Percentiles rank a stretch among this genome's conserved stretches.
phyloP scores from a whole-genome alignment of 2,113 vertebrate genomes.

The Neofelis nebulosa region DNA sequence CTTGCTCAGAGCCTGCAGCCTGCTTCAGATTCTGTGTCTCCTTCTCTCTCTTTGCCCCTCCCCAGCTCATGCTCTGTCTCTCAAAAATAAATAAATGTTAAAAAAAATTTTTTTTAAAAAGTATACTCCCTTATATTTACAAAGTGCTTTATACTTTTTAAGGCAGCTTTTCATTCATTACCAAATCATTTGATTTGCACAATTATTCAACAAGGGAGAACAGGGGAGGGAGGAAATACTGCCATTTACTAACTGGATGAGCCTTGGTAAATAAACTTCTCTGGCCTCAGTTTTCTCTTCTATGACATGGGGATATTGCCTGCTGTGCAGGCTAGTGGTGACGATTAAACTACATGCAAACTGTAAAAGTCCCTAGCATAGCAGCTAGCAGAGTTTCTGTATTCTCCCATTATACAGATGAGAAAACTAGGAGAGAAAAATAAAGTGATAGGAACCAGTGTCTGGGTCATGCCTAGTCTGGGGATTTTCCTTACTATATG shows the following conservation, averaged over 20 bases:
- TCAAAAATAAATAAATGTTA: no score
- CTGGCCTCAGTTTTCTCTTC: conserved; percentile 24
- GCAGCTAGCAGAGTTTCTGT: background rate
- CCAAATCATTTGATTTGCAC: conserved; percentile 53
- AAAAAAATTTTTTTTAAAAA: background rate
- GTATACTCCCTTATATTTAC: conserved; percentile 9
- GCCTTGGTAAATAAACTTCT: conserved; percentile 30
- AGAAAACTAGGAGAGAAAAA: background rate
- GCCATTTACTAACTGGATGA: conserved; percentile 10
- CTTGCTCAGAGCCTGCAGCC: no score
- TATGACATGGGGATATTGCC: background rate
- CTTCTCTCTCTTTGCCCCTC: no score
- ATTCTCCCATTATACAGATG: background rate
- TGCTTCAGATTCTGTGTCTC: no score
- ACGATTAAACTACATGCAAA: background rate
- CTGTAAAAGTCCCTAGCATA: background rate
- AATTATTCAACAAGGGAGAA: background rate
- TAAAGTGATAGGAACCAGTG: background rate
- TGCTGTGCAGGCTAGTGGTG: background rate
- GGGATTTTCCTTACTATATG: background rate
- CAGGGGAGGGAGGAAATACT: background rate
- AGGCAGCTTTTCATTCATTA: conserved; percentile 33
- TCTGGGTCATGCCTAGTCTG: background rate
- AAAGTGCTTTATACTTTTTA: background rate
- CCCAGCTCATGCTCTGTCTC: no score